phyloP scores from a whole-genome alignment of 2,888 invertebrate genomes.

The Megaustenia siamemsis region DNA sequence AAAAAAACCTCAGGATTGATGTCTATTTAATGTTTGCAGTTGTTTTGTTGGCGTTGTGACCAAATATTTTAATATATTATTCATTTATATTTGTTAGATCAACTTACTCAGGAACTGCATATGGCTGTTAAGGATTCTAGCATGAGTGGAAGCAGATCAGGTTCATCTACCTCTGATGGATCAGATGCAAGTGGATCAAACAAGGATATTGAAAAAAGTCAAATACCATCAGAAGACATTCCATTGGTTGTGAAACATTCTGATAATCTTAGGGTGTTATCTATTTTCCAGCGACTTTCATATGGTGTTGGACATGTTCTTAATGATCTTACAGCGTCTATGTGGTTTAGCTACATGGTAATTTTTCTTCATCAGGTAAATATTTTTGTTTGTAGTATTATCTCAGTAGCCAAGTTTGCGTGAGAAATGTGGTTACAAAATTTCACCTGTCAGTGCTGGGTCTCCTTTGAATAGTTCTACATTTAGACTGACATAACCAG shows the following conservation, averaged over 20 bases:
- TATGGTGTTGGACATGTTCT: constrained; percentile 90
- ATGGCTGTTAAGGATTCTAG: constrained; percentile 25
- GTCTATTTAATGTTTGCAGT: too few species aligned
- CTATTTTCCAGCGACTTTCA: constrained; percentile 64
- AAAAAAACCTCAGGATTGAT: too few species aligned
- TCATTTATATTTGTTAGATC: not conserved
- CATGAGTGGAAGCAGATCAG: constrained; percentile 29
- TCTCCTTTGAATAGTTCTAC: too few species aligned
- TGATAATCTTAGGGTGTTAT: constrained; percentile 28
- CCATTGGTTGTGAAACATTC: not conserved
- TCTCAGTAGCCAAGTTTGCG: too few species aligned
- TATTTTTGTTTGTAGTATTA: too few species aligned
- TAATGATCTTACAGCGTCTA: constrained; percentile 94
- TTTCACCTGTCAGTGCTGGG: too few species aligned
- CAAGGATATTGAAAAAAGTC: constrained; percentile 9
- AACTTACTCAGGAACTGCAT: not conserved
- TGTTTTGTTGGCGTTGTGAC: too few species aligned
- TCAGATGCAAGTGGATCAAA: constrained; percentile 1
- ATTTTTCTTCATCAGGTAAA: constrained; percentile 85
- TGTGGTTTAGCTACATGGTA: constrained; percentile 95
- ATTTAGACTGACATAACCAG: too few species aligned
- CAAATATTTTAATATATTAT: too few species aligned
- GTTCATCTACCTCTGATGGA: not conserved
- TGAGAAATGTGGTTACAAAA: too few species aligned
- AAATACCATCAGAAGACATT: not conserved